These are phyloP conservation scores for Poecilus cupreus DNA, from an alignment of 2,888 invertebrate species.

Conservation along the genomic window DNA sequence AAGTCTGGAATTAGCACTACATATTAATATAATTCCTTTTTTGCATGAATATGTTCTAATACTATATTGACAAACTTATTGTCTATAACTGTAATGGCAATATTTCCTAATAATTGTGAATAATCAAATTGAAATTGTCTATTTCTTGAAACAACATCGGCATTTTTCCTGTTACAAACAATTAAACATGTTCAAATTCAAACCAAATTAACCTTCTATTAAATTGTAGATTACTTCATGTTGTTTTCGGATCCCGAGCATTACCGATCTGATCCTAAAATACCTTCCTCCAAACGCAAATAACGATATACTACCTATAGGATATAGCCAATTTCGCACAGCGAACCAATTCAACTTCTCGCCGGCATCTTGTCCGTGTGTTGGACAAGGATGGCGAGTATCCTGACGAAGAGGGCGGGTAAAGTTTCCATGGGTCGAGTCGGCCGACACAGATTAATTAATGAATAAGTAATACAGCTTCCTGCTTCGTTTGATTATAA, in stretches of 20 bases:
- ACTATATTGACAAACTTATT: too few relatives aligned
- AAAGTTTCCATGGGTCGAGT: conserved; percentile 61
- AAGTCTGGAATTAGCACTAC: too few relatives aligned
- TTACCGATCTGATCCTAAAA: conserved; percentile 32
- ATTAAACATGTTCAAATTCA: neutral
- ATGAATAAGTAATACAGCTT: conserved; percentile 72
- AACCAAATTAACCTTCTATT: neutral
- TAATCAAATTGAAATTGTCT: too few relatives aligned
- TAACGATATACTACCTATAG: conserved; percentile 57
- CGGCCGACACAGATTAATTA: conserved; percentile 71
- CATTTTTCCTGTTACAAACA: neutral
- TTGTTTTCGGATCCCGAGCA: neutral
- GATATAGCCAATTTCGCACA: conserved; percentile 55
- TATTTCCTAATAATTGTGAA: too few relatives aligned
- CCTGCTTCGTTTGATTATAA: conserved; percentile 71
- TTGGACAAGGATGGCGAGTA: conserved; percentile 45
- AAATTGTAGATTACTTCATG: neutral
- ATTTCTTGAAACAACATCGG: too few relatives aligned
- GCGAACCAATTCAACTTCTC: neutral
- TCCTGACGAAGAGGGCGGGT: conserved; percentile 55
- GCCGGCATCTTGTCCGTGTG: neutral
- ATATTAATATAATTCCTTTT: too few relatives aligned
- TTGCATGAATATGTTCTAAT: too few relatives aligned
- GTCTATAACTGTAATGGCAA: too few relatives aligned
- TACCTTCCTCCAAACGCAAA: conserved; percentile 40